Conservation (phyloP, 2,113 vertebrate species). For the Fulmarus glacialis region DNA sequence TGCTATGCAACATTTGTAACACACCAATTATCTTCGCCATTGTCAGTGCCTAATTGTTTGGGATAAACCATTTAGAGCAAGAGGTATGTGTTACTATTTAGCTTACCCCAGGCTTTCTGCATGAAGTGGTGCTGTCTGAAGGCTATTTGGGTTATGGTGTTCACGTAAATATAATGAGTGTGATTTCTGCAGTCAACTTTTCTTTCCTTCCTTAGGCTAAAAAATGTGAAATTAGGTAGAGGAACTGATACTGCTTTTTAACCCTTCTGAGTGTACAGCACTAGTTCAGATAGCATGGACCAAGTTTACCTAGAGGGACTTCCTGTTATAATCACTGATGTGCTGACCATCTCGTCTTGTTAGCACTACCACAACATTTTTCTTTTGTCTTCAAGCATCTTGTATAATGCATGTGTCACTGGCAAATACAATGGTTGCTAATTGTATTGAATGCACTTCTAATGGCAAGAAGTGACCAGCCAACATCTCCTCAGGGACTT, state of each 20-base stretch:
- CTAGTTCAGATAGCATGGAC: neutral
- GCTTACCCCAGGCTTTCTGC: neutral
- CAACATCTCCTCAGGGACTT: neutral
- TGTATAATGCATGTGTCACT: rapidly evolving
- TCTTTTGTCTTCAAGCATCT: neutral
- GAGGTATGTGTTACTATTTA: neutral
- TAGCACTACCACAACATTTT: neutral
- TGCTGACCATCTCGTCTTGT: neutral
- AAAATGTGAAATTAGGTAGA: neutral
- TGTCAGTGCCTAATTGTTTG: neutral
- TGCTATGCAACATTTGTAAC: rapidly evolving
- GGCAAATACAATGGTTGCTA: neutral
- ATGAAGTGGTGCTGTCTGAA: neutral
- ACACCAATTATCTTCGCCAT: rapidly evolving
- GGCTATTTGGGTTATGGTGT: neutral
- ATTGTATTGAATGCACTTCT: neutral
- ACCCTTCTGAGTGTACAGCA: neutral
- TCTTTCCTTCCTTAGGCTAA: neutral
- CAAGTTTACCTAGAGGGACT: neutral
- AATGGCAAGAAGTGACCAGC: neutral
- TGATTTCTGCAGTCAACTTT: neutral
- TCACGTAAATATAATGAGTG: neutral
- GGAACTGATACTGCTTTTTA: neutral
- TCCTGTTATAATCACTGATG: neutral
- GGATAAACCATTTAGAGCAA: neutral